Base-by-base conservation (phyloP, 2,888 invertebrate species). In the Rosalia funebris region DNA sequence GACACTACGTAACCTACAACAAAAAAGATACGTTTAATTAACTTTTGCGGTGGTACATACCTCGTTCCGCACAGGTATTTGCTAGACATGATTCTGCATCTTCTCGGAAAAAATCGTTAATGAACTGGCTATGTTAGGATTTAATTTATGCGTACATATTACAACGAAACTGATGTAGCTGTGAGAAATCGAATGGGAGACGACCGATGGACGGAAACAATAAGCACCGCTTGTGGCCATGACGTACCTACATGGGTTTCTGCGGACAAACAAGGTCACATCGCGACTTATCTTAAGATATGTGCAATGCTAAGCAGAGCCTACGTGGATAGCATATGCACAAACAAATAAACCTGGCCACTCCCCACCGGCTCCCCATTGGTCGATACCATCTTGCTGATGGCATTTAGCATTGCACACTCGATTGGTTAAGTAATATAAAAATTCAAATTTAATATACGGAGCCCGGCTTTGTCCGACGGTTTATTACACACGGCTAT, bases 401-500 rank as follows among this genome's bases (percentile, higher is more conserved):
- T 77, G 77, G 77, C 77, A 77, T 77, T 75, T 74, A 74, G 75
- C 77, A 70, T 79, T 79, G 72, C 77, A 77, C 77, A 80, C 78
- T 77, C 79, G 75, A 81, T 81, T 81, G 81, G 81, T 77, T 80
- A 77, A 78, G 78, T 80, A 75, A 80, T 79, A 78, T 80, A 80
- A 81, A 81, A 81, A 81, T 81, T 80, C 75, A 77, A 81, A 80
- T 81, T 81, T 81, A 80, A 81, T 80, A 79, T 79, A 72, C 71
- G 34, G 19, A 56, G 56, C 55, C 17, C 17, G 31, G 54, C 65
- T 66, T 63, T 60, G 62, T 56, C 62, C 12, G 32, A 36, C 39
- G 62, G 57, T 68, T 65, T 68, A 64, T 65, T 65, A 65, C 62
- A 62, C 57, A 60, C 62, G 60, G 63, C 66, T 63, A 63, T 64